phyloP scores from a whole-genome alignment of 2,888 invertebrate genomes.

The Scaptomyza tumidula region DNA sequence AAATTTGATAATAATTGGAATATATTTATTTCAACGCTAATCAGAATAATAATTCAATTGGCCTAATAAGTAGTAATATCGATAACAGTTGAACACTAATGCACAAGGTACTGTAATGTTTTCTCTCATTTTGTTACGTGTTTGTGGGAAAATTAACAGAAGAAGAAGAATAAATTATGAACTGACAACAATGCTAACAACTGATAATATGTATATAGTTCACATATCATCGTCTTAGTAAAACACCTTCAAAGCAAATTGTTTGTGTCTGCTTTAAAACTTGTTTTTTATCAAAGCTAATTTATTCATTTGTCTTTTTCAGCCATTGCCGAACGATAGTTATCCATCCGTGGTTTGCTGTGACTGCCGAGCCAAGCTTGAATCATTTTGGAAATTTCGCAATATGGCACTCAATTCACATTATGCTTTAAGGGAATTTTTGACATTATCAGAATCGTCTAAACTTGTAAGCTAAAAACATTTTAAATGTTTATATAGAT shows the following conservation, averaged over 20 bases:
- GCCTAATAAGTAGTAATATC: conserved; percentile 10
- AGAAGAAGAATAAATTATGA: neutral
- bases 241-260: neutral
- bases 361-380: conserved; percentile 90
- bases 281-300: neutral
- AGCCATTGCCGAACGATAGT: conserved; percentile 88
- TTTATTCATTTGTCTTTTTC: conserved; percentile 23
- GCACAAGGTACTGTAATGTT: neutral
- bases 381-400: conserved; percentile 91
- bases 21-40: neutral
- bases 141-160: too few relatives aligned
- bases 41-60: conserved; percentile 1
- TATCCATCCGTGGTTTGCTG: conserved; percentile 92
- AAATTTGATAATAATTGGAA: neutral
- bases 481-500: too few relatives aligned
- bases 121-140: conserved; percentile 1
- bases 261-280: neutral
- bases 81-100: conserved; percentile 5
- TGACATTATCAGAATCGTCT: conserved; percentile 89
- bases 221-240: neutral
- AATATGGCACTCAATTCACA: conserved; percentile 91
- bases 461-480: conserved; percentile 84
- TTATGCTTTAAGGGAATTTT: conserved; percentile 90
- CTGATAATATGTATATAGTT: too few relatives aligned
- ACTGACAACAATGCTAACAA: too few relatives aligned